Evolutionary conservation across 1,140 invertebrate species (phyloP).

Genomic region (Drosophila bocqueti): DNA sequence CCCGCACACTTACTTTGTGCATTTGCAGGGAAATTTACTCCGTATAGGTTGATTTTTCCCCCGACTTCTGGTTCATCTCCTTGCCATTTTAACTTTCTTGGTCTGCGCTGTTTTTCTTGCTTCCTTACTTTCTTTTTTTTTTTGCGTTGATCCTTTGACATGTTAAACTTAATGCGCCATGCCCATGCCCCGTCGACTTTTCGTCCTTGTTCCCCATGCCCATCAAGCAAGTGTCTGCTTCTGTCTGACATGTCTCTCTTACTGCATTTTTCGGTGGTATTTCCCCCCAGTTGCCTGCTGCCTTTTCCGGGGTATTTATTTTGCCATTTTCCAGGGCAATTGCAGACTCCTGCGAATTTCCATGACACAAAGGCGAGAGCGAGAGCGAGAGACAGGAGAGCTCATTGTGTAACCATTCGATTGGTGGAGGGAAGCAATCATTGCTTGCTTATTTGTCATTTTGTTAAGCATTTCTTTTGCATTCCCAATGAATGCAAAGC

Average conservation of each 20-base stretch:
- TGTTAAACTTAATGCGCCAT: slow-evolving; percentile 79
- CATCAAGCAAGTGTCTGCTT: slow-evolving; percentile 39
- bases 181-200: slow-evolving; percentile 9
- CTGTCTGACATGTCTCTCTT: slow-evolving; percentile 63
- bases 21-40: slow-evolving; percentile 66
- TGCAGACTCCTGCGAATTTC: slow-evolving; percentile 58
- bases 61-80: slow-evolving; percentile 31
- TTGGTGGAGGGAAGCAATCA: slow-evolving; percentile 45
- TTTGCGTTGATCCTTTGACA: slow-evolving; percentile 78
- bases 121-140: slow-evolving; percentile 20
- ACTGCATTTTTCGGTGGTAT: slow-evolving; percentile 60
- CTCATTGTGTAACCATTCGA: slow-evolving; percentile 53
- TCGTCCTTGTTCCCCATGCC: background rate
- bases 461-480: slow-evolving; percentile 28
- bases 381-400: slow-evolving; percentile 1
- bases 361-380: slow-evolving; percentile 27
- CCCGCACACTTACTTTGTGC: slow-evolving; percentile 43
- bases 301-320: slow-evolving; percentile 49
- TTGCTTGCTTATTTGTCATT: slow-evolving; percentile 56
- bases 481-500: slow-evolving; percentile 31
- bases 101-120: slow-evolving; percentile 11
- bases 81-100: slow-evolving; percentile 40
- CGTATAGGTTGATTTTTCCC: slow-evolving; percentile 64
- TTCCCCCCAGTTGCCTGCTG: background rate
- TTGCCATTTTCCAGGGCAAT: slow-evolving; percentile 58